Conservation (phyloP, 2,797 vertebrate species). For the Emys orbicularis region DNA sequence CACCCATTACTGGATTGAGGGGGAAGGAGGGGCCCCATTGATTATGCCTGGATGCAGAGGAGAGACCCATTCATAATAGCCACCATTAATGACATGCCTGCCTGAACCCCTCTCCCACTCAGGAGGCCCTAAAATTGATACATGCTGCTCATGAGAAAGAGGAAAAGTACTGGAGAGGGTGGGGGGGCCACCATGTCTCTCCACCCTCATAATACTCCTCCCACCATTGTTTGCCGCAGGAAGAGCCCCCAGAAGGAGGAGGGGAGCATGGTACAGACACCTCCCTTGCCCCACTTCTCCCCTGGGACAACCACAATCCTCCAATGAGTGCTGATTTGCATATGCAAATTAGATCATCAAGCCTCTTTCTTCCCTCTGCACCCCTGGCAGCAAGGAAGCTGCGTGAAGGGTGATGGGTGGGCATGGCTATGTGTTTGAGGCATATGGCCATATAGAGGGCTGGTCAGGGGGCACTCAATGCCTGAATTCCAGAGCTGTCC, state of each 20-base stretch:
- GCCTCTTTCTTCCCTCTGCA: background rate
- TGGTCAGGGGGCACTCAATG: background rate
- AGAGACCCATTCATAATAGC: background rate
- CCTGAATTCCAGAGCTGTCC: background rate
- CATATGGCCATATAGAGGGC: background rate
- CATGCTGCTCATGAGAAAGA: fast-evolving
- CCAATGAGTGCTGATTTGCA: background rate
- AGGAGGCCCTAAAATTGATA: background rate
- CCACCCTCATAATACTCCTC: background rate
- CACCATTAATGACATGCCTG: background rate
- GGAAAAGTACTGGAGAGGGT: background rate
- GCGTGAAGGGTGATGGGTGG: background rate
- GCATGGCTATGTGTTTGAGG: background rate
- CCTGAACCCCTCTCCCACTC: no score
- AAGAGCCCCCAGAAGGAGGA: background rate
- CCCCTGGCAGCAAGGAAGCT: background rate
- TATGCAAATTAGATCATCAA: background rate
- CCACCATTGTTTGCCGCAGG: background rate
- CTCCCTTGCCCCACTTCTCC: fast-evolving
- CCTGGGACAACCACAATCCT: fast-evolving
- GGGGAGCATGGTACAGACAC: background rate
- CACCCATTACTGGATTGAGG: background rate
- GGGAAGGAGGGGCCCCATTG: background rate
- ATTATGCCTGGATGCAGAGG: background rate
- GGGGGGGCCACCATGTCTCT: fast-evolving